These are phyloP conservation scores for Diachrysia chrysitis DNA, from an alignment of 2,888 invertebrate genomes.

Conservation along the genomic window DNA sequence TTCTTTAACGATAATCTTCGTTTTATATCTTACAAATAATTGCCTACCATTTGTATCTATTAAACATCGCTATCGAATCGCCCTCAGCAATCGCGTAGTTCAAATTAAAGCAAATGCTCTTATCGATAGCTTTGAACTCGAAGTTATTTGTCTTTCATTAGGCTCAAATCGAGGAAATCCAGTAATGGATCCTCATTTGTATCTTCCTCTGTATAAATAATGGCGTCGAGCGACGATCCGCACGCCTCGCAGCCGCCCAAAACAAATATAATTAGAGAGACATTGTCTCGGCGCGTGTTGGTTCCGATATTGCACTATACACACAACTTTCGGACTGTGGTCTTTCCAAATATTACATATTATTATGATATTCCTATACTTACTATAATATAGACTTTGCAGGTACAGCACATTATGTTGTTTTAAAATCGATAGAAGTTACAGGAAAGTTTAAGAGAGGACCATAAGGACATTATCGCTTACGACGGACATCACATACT, in stretches of 20 bases:
- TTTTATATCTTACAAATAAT: conserved; percentile 29
- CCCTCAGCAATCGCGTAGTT: conserved; percentile 66
- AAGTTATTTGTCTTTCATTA: conserved; percentile 86
- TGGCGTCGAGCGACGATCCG: conserved; percentile 72
- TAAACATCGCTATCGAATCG: conserved; percentile 35
- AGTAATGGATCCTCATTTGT: conserved; percentile 85
- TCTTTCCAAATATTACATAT: conserved; percentile 12
- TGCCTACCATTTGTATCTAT: conserved; percentile 36
- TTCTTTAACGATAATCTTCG: conserved; percentile 15
- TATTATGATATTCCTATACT: background rate
- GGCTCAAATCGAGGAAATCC: conserved; percentile 83
- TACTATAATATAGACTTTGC: background rate
- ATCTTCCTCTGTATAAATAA: conserved; percentile 83
- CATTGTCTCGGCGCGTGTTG: conserved; percentile 66
- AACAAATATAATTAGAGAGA: conserved; percentile 80
- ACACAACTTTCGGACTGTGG: conserved; percentile 36
- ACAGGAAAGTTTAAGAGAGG: background rate
- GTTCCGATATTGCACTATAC: conserved; percentile 43
- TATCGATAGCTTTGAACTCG: conserved; percentile 80
- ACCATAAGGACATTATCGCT: background rate
- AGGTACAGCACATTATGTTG: too few species aligned
- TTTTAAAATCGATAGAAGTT: background rate
- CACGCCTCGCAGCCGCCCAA: conserved; percentile 70
- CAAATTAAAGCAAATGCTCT: conserved; percentile 78
- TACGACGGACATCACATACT: background rate